These are phyloP conservation scores for Allophyes oxyacanthae DNA, from an alignment of 2,888 invertebrate species.

Conservation along the genomic window DNA sequence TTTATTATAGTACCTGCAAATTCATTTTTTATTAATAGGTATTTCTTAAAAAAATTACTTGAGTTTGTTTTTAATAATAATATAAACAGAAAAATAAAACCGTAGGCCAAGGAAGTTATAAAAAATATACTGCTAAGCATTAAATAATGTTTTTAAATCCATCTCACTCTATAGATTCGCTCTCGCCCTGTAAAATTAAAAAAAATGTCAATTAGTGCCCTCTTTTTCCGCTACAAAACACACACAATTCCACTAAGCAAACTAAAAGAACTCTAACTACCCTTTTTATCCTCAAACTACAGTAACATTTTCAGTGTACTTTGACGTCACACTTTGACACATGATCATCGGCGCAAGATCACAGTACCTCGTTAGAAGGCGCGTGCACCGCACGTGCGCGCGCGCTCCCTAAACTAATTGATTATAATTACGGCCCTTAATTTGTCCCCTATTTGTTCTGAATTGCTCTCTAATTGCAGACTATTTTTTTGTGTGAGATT, in stretches of 20 bases:
- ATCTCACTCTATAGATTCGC: no score
- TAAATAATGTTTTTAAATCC: no score
- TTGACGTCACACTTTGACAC: constrained; percentile 59
- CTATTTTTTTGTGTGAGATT: constrained; percentile 48
- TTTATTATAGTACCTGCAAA: no score
- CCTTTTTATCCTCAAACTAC: constrained; percentile 31
- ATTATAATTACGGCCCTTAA: constrained; percentile 73
- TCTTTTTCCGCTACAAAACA: constrained; percentile 25
- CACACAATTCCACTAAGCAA: constrained; percentile 8
- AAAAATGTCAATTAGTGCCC: no score
- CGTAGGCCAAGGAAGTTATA: no score
- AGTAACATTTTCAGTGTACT: constrained; percentile 43
- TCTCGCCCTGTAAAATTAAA: no score
- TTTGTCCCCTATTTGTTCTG: constrained; percentile 61
- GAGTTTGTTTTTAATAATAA: no score
- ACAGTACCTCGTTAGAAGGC: constrained; percentile 75
- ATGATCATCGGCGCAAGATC: constrained; percentile 64
- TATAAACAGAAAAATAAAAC: no score
- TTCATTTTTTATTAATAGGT: no score
- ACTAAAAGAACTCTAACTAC: constrained; percentile 34
- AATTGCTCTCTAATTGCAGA: constrained; percentile 63
- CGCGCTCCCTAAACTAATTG: constrained; percentile 73
- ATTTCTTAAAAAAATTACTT: no score
- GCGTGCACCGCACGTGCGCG: constrained; percentile 77
- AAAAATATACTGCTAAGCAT: no score